Conservation (phyloP, 2,888 invertebrate genomes). For the Drosophila dives region DNA sequence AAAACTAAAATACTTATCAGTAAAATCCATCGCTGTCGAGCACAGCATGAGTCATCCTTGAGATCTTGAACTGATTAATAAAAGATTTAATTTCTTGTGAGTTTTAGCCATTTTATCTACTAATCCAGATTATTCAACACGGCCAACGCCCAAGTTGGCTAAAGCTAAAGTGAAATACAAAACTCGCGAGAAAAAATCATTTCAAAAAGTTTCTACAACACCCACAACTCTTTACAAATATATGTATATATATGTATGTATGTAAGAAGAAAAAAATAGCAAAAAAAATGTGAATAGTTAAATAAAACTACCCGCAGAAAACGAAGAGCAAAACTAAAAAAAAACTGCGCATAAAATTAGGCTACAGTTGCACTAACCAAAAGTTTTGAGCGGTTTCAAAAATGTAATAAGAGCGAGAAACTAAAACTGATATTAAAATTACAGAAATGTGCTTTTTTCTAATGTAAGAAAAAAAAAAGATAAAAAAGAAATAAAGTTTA, state of each 20-base stretch:
- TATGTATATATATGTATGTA: slow-evolving; percentile 1
- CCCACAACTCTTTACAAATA: slow-evolving; percentile 46
- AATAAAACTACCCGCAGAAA: slow-evolving; percentile 18
- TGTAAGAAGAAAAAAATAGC: not conserved
- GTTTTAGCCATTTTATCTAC: slow-evolving; percentile 19
- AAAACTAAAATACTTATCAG: not conserved
- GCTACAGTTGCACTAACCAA: slow-evolving; percentile 49
- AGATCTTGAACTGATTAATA: not conserved
- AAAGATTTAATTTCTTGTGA: not conserved
- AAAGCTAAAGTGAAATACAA: slow-evolving; percentile 25
- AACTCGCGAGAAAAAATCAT: slow-evolving; percentile 34
- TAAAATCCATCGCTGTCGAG: not conserved
- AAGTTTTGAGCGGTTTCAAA: slow-evolving; percentile 53
- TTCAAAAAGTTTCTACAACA: slow-evolving; percentile 41
- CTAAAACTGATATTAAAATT: slow-evolving; percentile 46
- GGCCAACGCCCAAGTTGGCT: slow-evolving; percentile 19
- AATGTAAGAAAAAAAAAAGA: not conserved
- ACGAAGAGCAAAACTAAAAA: slow-evolving; percentile 8
- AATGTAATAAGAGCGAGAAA: slow-evolving; percentile 58
- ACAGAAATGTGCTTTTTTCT: not conserved
- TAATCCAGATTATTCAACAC: slow-evolving; percentile 12
- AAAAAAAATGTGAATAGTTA: slow-evolving; percentile 26
- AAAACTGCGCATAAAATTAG: slow-evolving; percentile 33
- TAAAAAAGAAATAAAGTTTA: not conserved
- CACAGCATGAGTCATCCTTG: slow-evolving; percentile 2